Percentiles rank a stretch among this genome's conserved stretches.
Evolutionary conservation across 2,113 vertebrate species (phyloP).

Genomic region (Serinus canaria): DNA sequence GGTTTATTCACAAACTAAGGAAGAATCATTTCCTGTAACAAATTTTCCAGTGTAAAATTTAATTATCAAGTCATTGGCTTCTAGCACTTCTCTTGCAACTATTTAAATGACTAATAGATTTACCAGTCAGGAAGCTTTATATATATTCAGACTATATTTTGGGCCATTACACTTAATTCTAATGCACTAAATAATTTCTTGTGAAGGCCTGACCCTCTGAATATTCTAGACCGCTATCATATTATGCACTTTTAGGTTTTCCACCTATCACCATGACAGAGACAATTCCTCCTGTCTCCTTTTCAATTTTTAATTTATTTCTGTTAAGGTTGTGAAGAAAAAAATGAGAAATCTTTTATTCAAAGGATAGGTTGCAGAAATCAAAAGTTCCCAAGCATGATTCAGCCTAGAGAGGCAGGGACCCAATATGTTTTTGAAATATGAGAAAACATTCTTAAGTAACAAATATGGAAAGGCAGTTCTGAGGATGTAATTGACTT

Average conservation of each 20-base stretch:
- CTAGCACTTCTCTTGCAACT: neutral
- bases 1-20: neutral
- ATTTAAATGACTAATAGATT: neutral
- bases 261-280: neutral
- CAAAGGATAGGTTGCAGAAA: neutral
- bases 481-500: neutral
- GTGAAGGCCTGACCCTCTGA: neutral
- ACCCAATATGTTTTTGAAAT: neutral
- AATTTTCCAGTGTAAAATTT: neutral
- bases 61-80: neutral
- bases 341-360: neutral
- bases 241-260: neutral
- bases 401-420: neutral
- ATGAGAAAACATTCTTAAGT: neutral
- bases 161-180: neutral
- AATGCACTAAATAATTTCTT: conserved; percentile 18
- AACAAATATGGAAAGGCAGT: neutral
- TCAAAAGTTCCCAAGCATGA: neutral
- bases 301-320: conserved; percentile 43
- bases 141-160: neutral
- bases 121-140: neutral
- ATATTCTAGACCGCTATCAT: neutral
- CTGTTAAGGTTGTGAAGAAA: neutral
- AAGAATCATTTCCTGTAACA: neutral
- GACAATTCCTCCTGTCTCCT: neutral